Conservation (phyloP, 2,113 vertebrate species). For the Odocoileus virginianus region DNA sequence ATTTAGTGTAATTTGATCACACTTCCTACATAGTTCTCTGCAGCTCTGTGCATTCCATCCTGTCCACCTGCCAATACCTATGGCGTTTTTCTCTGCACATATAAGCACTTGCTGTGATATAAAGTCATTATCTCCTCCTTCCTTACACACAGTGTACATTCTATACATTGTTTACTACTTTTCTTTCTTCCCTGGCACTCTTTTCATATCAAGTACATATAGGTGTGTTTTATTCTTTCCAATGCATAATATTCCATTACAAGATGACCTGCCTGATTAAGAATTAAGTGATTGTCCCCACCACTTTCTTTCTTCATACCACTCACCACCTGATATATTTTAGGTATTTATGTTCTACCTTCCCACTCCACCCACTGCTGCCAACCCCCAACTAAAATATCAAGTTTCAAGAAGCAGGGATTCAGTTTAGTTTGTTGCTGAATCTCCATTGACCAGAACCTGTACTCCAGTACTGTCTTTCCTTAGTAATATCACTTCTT, state of each 20-base stretch:
- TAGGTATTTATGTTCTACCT: conserved; percentile 1
- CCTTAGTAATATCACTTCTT: neutral
- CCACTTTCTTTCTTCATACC: neutral
- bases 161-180: neutral
- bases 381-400: neutral
- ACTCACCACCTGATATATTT: neutral
- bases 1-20: neutral
- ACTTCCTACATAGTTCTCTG: neutral
- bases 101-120: neutral
- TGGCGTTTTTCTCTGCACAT: neutral
- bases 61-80: neutral
- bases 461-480: neutral
- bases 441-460: neutral
- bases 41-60: neutral
- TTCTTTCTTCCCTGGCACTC: neutral
- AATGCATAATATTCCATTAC: conserved; percentile 34
- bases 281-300: neutral
- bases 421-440: neutral
- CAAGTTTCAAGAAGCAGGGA: neutral
- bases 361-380: neutral
- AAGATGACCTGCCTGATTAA: neutral
- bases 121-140: neutral
- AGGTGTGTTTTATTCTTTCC: conserved; percentile 55
- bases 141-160: neutral
- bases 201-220: neutral